Conservation (phyloP, 2,797 vertebrate species). For the Salmo trutta region DNA sequence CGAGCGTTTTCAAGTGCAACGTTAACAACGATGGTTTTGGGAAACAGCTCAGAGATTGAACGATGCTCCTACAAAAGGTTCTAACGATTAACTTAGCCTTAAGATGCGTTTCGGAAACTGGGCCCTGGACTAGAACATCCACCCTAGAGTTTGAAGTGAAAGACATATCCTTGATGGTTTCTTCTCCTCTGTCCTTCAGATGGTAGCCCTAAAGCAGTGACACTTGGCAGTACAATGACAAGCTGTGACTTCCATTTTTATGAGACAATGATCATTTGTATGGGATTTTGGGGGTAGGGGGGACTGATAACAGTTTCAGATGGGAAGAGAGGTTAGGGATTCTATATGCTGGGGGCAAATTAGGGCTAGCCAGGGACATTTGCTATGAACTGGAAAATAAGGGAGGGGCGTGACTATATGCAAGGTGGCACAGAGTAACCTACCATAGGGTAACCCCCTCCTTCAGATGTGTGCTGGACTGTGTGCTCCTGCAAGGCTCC, state of each 20-base stretch:
- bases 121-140: not conserved
- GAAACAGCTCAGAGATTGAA: too few species aligned
- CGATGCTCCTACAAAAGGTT: too few species aligned
- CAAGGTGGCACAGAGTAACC: constrained; percentile 78
- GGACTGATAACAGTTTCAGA: not conserved
- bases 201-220: constrained; percentile 12
- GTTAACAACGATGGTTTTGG: too few species aligned
- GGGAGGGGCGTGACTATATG: constrained; percentile 70
- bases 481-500: constrained; percentile 95
- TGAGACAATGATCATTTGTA: not conserved
- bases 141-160: not conserved
- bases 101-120: too few species aligned
- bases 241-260: not conserved
- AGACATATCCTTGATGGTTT: not conserved
- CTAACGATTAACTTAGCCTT: too few species aligned
- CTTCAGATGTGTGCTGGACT: constrained; percentile 89
- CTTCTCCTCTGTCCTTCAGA: constrained; percentile 3
- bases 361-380: not conserved
- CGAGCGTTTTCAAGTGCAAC: too few species aligned
- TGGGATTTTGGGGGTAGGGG: not conserved
- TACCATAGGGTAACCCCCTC: constrained; percentile 79
- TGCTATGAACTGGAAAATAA: not conserved
- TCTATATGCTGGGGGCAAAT: not conserved
- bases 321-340: not conserved
- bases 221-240: constrained; percentile 1